Evolutionary conservation across 1,140 invertebrate species (phyloP).

Genomic region (Cotesia glomerata): DNA sequence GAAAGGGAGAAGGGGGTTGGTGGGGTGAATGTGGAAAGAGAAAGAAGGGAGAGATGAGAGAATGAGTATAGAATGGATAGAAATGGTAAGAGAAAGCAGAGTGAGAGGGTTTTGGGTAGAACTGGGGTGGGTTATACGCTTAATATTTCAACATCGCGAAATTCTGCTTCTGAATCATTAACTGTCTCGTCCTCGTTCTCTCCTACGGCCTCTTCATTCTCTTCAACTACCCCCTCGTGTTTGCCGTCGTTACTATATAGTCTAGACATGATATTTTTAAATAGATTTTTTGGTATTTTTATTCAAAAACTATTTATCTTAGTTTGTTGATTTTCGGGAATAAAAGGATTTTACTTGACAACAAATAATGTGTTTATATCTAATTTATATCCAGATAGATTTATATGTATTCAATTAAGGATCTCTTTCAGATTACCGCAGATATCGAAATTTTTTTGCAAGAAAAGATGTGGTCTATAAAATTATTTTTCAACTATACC

Average conservation of each 20-base stretch:
- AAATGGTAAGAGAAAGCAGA: constrained; percentile 2
- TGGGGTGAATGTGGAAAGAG: no score
- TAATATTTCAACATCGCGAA: constrained; percentile 61
- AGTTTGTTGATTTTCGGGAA: no score
- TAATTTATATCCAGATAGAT: no score
- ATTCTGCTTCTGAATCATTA: constrained; percentile 58
- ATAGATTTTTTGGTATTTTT: constrained; percentile 1
- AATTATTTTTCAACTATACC: no score
- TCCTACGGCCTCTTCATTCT: background rate
- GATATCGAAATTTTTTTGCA: no score
- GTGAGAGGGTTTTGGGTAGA: constrained; percentile 29
- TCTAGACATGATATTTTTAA: constrained; percentile 26
- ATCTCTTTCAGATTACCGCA: no score
- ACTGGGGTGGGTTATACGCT: constrained; percentile 47
- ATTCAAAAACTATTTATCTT: no score
- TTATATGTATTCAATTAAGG: no score
- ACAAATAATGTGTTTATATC: no score
- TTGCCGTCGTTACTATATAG: constrained; percentile 5
- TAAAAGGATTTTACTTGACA: no score
- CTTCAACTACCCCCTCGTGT: background rate
- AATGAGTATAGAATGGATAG: background rate
- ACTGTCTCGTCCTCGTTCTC: constrained; percentile 39
- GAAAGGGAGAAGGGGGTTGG: constrained; percentile 33
- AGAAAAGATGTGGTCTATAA: no score
- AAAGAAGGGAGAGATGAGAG: no score